Evolutionary conservation across 2,888 invertebrate genomes (phyloP), one percentile per base, ranked within the genome.

Genomic region (Deladenus siricidicola): DNA sequence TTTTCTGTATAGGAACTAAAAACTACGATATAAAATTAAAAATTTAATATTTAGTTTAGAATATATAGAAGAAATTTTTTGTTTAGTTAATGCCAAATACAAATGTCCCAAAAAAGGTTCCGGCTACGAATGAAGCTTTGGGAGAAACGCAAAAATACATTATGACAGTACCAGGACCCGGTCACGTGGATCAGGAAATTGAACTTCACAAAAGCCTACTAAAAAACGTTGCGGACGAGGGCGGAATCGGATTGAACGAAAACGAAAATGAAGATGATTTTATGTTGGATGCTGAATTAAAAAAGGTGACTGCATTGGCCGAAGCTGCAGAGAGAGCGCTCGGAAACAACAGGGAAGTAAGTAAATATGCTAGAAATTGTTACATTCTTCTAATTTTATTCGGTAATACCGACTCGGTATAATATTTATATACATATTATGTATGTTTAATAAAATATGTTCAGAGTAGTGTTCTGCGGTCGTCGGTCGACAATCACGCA

Each of bases 131-230:
- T 14, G 30, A 34, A 21, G 21, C 30, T 23, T 26, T 53, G 49
- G 77, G 77, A 30, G 77, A 77, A 61, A 77, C 77, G 6, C 76
- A 77, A 51, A 76, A 76, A 53, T 77, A 76, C 58, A 69, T 70
- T 53, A 73, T 76, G 73, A 62, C 67, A 1, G 74, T 76, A 14
- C 73, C 76, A 2, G 76, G 73, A 8, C 76, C 76, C 1, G 76
- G 72, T 17, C 69, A 70, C 43, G 70, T 74, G 0, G 76, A 76
- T 24, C 70, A 72, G 47, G 76, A 76, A 56, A 66, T 75, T n/a
- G 76, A 75, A 48, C 44, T 76, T 59, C 76, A 76, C 60, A 70
- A 72, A 49, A 73, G 72, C 53, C 52, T 76, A 56, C 60, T 76
- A 39, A 54, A 67, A 23, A 65, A 68, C 26, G 61, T 58, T 39